A percentile compares a stretch with the other conserved stretches of the same genome.
Evolutionary conservation across 2,797 vertebrate species (phyloP).

Genomic region (Numenius phaeopus): DNA sequence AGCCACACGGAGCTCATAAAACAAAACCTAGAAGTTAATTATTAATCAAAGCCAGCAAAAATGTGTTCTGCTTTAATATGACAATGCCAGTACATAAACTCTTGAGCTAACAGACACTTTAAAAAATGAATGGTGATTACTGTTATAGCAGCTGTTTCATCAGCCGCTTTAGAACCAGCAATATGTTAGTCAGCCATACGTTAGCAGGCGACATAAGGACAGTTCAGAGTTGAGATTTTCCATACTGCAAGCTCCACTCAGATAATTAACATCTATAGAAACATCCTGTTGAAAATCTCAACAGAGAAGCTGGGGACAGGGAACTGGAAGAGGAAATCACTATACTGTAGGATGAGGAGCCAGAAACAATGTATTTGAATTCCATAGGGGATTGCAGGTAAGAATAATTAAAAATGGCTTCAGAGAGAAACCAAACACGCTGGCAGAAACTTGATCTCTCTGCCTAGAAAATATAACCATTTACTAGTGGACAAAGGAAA

Average conservation of each 20-base stretch:
- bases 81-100: conserved; percentile 24
- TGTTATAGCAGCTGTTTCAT: conserved; percentile 42
- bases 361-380: not conserved
- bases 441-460: not conserved
- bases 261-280: not conserved
- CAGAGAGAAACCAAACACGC: not conserved
- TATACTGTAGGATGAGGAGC: not conserved
- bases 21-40: conserved; percentile 29
- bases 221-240: not conserved
- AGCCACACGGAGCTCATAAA: not conserved
- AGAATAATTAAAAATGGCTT: conserved; percentile 42
- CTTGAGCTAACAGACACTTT: conserved; percentile 29
- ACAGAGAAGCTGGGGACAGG: not conserved
- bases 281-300: not conserved
- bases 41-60: conserved; percentile 41
- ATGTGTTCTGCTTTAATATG: conserved; percentile 19
- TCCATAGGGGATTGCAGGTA: not conserved
- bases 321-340: not conserved
- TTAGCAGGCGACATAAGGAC: not conserved
- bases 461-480: not conserved
- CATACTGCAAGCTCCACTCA: not conserved
- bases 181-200: not conserved
- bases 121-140: conserved; percentile 29
- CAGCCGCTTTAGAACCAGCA: not conserved
- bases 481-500: not conserved